Evolutionary conservation across 2,888 invertebrate genomes (phyloP).

Genomic region (Ashinkailepas kermadecensis): DNA sequence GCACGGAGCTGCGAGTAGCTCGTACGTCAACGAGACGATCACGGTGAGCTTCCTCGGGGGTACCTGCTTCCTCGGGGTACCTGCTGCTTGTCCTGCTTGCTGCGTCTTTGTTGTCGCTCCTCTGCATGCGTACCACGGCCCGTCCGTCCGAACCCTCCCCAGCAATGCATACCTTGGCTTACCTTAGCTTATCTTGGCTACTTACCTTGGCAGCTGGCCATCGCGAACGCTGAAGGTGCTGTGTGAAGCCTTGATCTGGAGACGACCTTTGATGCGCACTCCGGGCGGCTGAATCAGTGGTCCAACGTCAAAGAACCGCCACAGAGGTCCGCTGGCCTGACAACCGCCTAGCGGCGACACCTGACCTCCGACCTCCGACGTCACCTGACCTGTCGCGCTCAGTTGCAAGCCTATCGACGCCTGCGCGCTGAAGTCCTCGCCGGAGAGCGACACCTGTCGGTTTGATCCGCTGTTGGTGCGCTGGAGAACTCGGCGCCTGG

Average conservation of each 20-base stretch:
- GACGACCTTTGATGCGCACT: not conserved
- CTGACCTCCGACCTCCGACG: not conserved
- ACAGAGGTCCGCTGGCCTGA: not conserved
- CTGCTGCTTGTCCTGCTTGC: no score
- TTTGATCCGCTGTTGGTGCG: not conserved
- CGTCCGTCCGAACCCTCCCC: no score
- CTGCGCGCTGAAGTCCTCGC: not conserved
- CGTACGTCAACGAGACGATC: no score
- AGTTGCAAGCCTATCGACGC: not conserved
- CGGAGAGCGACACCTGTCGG: not conserved
- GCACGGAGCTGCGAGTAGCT: no score
- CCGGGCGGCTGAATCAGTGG: slow-evolving; percentile 12
- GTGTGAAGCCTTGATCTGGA: not conserved
- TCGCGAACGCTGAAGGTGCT: not conserved
- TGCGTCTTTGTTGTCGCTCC: no score
- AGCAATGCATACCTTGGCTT: no score
- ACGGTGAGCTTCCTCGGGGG: no score
- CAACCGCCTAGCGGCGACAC: not conserved
- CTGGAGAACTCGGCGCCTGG: not conserved
- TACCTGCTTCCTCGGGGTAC: no score
- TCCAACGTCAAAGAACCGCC: not conserved
- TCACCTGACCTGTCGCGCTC: not conserved
- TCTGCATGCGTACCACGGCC: no score
- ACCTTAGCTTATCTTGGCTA: no score
- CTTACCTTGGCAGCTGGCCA: not conserved